Conservation (phyloP, 2,888 invertebrate species). For the Barypeithes pellucidus region DNA sequence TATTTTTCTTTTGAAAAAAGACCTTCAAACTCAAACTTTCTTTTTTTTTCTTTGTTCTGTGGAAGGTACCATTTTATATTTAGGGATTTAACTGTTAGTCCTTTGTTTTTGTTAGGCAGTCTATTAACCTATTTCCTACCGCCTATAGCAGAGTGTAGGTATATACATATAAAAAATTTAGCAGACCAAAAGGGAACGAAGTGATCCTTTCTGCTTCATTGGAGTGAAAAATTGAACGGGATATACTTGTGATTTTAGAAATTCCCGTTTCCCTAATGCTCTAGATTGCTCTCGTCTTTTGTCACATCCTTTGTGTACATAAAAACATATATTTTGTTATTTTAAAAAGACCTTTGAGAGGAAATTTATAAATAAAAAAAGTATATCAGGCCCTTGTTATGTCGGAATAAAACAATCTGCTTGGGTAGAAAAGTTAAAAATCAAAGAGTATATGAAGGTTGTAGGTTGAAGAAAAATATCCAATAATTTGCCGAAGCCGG, state of each 20-base stretch:
- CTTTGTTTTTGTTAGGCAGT: neutral
- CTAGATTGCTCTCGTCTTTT: slow-evolving; percentile 15
- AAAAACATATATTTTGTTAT: slow-evolving; percentile 24
- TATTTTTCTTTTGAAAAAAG: no score
- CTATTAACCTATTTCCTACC: neutral
- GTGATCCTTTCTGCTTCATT: slow-evolving; percentile 35
- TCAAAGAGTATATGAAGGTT: no score
- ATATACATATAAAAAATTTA: neutral
- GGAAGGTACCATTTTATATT: neutral
- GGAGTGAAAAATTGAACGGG: slow-evolving; percentile 41
- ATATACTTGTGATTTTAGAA: slow-evolving; percentile 32
- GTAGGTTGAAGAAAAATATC: no score
- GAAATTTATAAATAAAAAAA: slow-evolving; percentile 11
- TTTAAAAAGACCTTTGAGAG: slow-evolving; percentile 12
- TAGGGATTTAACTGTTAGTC: neutral
- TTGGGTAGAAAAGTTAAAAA: no score
- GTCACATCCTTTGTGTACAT: slow-evolving; percentile 3
- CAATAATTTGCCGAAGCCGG: no score
- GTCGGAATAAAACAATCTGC: neutral
- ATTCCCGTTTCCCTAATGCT: slow-evolving; percentile 8
- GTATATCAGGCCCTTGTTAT: neutral
- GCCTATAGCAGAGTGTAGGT: neutral
- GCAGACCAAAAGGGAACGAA: slow-evolving; percentile 16
- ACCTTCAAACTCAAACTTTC: neutral
- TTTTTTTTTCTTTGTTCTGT: neutral